phyloP scores from a whole-genome alignment of 2,888 invertebrate genomes.

The Kuschelorhynchus macadamiae region DNA sequence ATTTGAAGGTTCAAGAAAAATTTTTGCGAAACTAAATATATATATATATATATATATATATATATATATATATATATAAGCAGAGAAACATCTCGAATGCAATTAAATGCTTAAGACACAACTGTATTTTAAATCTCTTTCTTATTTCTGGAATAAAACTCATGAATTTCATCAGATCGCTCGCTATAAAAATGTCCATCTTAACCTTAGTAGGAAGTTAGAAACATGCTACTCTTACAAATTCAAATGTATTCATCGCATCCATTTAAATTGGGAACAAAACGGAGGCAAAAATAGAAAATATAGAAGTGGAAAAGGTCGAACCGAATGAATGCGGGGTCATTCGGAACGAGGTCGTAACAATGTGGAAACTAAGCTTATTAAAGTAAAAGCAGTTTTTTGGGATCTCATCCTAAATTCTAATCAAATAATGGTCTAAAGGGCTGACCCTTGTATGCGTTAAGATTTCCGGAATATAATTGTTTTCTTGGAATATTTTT shows the following conservation, averaged over 20 bases:
- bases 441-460: too few relatives aligned
- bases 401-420: constrained; percentile 16
- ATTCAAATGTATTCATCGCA: constrained; percentile 42
- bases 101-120: too few relatives aligned
- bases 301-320: constrained; percentile 28
- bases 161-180: constrained; percentile 22
- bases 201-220: constrained; percentile 27
- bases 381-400: constrained; percentile 38
- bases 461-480: too few relatives aligned
- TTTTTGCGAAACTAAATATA: too few relatives aligned
- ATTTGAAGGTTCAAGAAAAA: too few relatives aligned
- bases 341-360: constrained; percentile 15
- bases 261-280: constrained; percentile 38
- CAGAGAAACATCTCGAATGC: too few relatives aligned
- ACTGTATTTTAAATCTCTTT: too few relatives aligned
- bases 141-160: constrained; percentile 4
- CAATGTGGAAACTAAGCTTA: constrained; percentile 37
- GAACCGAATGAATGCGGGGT: constrained; percentile 22
- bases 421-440: constrained; percentile 33
- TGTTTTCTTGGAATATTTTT: too few relatives aligned
- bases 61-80: too few relatives aligned
- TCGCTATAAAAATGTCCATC: constrained; percentile 14
- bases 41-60: too few relatives aligned
- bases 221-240: too few relatives aligned
- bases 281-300: constrained; percentile 32